A percentile compares a stretch with the other conserved stretches of the same genome.
Evolutionary conservation across 1,140 invertebrate species (phyloP).

Genomic region (Drosophila ogumai): DNA sequence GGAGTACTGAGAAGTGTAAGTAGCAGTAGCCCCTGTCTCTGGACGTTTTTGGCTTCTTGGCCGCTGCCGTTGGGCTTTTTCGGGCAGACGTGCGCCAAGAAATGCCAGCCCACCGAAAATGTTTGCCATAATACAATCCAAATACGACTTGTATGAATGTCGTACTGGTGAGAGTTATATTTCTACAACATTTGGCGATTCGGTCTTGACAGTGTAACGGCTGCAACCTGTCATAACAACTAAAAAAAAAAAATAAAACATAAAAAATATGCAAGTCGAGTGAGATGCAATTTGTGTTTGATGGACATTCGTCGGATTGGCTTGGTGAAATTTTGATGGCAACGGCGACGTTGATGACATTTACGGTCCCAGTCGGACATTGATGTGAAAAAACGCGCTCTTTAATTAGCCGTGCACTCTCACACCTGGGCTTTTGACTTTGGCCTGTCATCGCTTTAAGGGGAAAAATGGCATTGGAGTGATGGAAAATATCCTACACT

Average conservation of each 20-base stretch:
- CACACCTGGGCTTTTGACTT: conserved; percentile 20
- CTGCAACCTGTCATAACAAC: conserved; percentile 69
- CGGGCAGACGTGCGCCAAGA: conserved; percentile 56
- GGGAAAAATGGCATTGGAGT: conserved; percentile 22
- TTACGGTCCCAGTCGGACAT: conserved; percentile 23
- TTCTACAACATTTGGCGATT: conserved; percentile 42
- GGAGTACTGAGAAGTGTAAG: conserved; percentile 34
- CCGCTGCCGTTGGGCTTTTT: conserved; percentile 24
- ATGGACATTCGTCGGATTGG: conserved; percentile 49
- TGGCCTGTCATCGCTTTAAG: conserved; percentile 20
- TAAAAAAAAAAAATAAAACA: neutral
- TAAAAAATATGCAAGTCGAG: conserved; percentile 1
- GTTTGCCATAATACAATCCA: conserved; percentile 56
- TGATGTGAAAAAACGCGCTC: conserved; percentile 42
- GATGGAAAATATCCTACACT: conserved; percentile 25
- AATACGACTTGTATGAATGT: conserved; percentile 51
- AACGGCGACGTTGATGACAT: conserved; percentile 41
- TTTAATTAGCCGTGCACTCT: conserved; percentile 61
- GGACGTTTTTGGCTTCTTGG: conserved; percentile 26
- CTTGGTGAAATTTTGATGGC: conserved; percentile 53
- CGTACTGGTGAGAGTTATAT: conserved; percentile 28
- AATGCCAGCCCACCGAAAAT: conserved; percentile 28
- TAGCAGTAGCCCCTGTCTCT: conserved; percentile 54
- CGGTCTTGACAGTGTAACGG: conserved; percentile 56
- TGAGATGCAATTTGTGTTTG: conserved; percentile 34